Percentiles rank a stretch among this genome's conserved stretches.
These are phyloP conservation scores for Anguilla megastoma DNA, from an alignment of 2,797 vertebrate genomes.

Conservation along the genomic window DNA sequence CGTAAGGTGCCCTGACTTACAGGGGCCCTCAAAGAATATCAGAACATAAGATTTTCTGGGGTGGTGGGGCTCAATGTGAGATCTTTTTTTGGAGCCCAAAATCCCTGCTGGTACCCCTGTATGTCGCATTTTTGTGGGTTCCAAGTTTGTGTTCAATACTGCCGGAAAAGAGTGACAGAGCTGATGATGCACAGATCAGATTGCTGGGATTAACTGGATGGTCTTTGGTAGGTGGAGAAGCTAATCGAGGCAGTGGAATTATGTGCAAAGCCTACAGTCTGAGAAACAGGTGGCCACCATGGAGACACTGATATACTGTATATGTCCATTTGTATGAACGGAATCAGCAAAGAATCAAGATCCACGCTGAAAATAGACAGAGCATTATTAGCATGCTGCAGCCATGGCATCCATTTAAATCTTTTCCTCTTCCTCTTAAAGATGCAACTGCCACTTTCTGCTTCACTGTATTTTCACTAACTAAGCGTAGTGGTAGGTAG, in stretches of 20 bases:
- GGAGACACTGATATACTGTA: too few species aligned
- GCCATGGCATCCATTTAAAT: neutral
- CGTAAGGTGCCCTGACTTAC: too few species aligned
- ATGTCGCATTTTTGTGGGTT: too few species aligned
- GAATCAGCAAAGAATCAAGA: neutral
- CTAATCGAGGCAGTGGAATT: neutral
- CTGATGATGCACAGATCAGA: neutral
- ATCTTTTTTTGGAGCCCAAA: too few species aligned
- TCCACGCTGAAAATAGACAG: neutral
- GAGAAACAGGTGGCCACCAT: too few species aligned
- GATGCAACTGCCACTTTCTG: neutral
- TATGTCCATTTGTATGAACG: too few species aligned
- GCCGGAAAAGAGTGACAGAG: neutral
- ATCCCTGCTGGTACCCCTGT: too few species aligned
- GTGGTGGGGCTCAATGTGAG: too few species aligned
- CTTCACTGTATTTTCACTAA: too few species aligned
- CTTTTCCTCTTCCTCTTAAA: neutral
- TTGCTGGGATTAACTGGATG: neutral
- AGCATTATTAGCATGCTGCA: neutral
- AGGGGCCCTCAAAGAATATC: too few species aligned
- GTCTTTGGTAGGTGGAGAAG: neutral
- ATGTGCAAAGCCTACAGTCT: neutral
- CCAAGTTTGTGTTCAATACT: too few species aligned
- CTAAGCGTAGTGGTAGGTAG: neutral
- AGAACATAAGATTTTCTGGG: too few species aligned